Conservation (phyloP, 2,888 invertebrate genomes). For the Drosophila mimica region DNA sequence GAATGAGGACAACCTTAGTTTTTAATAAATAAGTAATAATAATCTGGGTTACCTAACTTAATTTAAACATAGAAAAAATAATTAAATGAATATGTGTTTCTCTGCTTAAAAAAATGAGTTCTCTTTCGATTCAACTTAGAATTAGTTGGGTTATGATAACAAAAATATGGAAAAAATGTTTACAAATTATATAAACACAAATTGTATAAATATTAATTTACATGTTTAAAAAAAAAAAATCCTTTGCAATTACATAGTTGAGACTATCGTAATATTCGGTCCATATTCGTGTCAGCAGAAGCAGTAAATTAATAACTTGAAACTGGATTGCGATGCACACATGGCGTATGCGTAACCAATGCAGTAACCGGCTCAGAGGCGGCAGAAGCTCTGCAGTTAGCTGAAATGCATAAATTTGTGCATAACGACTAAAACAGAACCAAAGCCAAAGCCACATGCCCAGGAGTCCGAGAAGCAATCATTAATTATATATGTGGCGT, state of each 20-base stretch:
- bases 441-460: conserved; percentile 24
- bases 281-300: conserved; percentile 2
- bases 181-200: background rate
- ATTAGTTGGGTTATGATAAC: background rate
- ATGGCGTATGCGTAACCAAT: conserved; percentile 44
- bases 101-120: too few relatives aligned
- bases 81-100: background rate
- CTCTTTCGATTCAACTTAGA: background rate
- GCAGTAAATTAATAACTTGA: conserved; percentile 62
- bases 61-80: background rate
- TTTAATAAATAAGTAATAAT: background rate
- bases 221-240: background rate
- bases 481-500: conserved; percentile 58
- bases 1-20: background rate
- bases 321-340: conserved; percentile 1
- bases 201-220: background rate
- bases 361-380: conserved; percentile 17
- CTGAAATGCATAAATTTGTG: conserved; percentile 74
- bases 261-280: background rate
- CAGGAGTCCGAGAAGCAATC: conserved; percentile 44
- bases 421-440: conserved; percentile 6
- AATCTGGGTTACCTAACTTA: background rate
- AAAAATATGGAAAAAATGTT: background rate
- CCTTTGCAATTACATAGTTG: background rate
- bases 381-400: conserved; percentile 40